Base-by-base conservation (phyloP, 1,140 invertebrate species). In the Pseudomyrmex sp. region DNA sequence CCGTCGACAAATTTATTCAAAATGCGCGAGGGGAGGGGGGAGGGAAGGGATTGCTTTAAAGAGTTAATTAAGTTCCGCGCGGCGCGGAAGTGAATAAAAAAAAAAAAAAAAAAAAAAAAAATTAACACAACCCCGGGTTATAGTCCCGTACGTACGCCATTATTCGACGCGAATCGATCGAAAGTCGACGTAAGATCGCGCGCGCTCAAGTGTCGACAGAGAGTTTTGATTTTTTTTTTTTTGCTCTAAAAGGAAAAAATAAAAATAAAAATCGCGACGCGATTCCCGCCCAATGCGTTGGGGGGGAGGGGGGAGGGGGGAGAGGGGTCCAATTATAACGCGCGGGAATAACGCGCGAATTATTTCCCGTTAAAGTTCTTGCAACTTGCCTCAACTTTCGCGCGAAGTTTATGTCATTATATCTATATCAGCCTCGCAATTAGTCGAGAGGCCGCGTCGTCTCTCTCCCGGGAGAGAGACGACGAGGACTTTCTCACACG, bases 401-500 rank as follows among this genome's bases (percentile, higher is more conserved):
- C 35, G 35, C 35, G 2, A 74, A 48, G 26, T 56, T 18, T 66
- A 26, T 18, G 54, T 80, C 76, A 50, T 68, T 66, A 77, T 80
- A 80, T 77, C 74, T 77, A 66, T 52, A 66, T 80, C 66, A 70
- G 35, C 46, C 54, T 61, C 8, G 66, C 76, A 80, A 80, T 80
- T 80, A 80, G 56, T 26, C 54, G 35, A 80, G 35, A 35, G 35
- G 23, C 58, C 35, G 56, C 66, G 66, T 72, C 35, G 35, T 35
- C 35, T 35, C 35, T 35, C 54, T 72, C 65, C 54, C 23, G 44
- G 7, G 76, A 26, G 26, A 26, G 26, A 26, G 2, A 35, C 35
- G 35, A 50, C 52, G 54, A 7, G 5, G 35, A 79, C 66, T 85
- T 83, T 77, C 86, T 77, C 86, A 77, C 62, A 35, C 79, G 68